These are phyloP conservation scores for Chrysodeixis includens DNA, from an alignment of 2,888 invertebrate species.

Conservation along the genomic window DNA sequence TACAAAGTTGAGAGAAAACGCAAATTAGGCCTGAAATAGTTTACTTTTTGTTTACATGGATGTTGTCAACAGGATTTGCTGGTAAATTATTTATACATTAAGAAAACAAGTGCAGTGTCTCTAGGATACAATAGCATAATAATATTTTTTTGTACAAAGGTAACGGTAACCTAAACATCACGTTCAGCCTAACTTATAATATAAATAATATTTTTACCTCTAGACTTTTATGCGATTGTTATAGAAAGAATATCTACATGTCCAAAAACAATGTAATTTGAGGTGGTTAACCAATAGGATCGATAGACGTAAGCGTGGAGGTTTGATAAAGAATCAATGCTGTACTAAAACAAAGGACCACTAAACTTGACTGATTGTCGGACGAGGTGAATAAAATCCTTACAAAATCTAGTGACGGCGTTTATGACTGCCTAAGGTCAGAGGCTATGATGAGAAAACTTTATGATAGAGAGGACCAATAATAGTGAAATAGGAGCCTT, in stretches of 20 bases:
- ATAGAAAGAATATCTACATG: too few relatives aligned
- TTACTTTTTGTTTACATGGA: slow-evolving; percentile 6
- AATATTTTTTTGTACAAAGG: too few relatives aligned
- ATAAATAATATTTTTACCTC: too few relatives aligned
- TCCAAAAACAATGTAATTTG: too few relatives aligned
- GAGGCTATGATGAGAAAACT: neutral
- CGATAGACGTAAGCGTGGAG: neutral
- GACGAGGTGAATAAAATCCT: neutral
- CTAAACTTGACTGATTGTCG: neutral
- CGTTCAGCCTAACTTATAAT: too few relatives aligned
- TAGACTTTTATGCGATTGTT: too few relatives aligned
- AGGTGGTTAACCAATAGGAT: neutral
- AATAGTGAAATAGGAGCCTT: neutral
- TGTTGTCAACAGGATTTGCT: neutral
- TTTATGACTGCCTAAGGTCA: neutral
- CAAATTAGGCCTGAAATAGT: slow-evolving; percentile 21
- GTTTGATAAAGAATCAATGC: neutral
- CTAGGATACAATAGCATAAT: too few relatives aligned
- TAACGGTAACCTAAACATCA: too few relatives aligned
- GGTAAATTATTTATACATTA: neutral
- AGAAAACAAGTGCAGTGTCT: too few relatives aligned
- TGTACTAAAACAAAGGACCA: neutral
- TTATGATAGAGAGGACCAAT: neutral
- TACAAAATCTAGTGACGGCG: neutral
- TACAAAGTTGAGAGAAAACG: slow-evolving; percentile 27